A percentile compares a stretch with the other conserved stretches of the same genome.
Conservation (phyloP, 1,140 invertebrate species). For the Dendroctonus ponderosae region DNA sequence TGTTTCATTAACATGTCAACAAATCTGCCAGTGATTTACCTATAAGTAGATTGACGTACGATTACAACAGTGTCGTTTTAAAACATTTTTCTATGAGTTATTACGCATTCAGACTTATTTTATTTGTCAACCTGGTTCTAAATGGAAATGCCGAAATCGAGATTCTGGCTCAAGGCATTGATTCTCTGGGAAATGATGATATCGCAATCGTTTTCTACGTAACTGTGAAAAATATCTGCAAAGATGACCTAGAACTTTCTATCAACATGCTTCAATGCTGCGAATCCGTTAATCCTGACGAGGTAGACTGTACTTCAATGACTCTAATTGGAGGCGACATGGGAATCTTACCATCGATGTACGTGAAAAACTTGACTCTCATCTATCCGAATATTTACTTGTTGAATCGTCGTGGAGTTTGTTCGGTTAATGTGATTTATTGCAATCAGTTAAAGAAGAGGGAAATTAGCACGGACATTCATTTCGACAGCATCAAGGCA, state of each 20-base stretch:
- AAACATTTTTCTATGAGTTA: too few relatives aligned
- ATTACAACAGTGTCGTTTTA: too few relatives aligned
- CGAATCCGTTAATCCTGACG: constrained; percentile 19
- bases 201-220: constrained; percentile 34
- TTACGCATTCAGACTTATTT: too few relatives aligned
- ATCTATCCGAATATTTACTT: constrained; percentile 37
- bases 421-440: constrained; percentile 27
- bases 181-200: constrained; percentile 26
- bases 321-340: constrained; percentile 35
- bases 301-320: constrained; percentile 29
- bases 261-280: constrained; percentile 34
- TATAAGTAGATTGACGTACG: too few relatives aligned
- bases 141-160: constrained; percentile 13
- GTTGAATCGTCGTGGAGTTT: constrained; percentile 27
- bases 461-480: constrained; percentile 19
- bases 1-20: too few relatives aligned
- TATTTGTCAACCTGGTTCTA: too few relatives aligned
- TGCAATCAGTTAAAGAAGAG: constrained; percentile 24
- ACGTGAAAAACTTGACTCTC: constrained; percentile 33
- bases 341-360: constrained; percentile 22
- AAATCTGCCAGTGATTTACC: too few relatives aligned
- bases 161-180: constrained; percentile 23
- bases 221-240: constrained; percentile 28
- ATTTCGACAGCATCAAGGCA: constrained; percentile 30
- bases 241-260: constrained; percentile 32